These are phyloP conservation scores for Cheilosia urbana DNA, from an alignment of 2,888 invertebrate genomes.

Conservation along the genomic window DNA sequence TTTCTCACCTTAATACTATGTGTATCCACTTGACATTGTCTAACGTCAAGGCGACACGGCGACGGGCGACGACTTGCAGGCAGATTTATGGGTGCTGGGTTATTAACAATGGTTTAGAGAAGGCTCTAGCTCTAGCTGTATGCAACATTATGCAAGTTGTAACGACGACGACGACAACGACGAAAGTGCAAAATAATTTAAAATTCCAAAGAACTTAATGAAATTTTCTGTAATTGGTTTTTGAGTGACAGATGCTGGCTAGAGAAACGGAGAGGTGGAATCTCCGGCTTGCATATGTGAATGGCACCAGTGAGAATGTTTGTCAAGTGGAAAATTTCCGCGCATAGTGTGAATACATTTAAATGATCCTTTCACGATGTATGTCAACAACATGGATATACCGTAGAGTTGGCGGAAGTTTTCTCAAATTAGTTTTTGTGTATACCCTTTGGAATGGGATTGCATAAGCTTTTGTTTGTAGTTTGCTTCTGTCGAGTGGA, in stretches of 20 bases:
- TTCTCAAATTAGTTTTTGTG: constrained; percentile 2
- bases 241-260: constrained; percentile 57
- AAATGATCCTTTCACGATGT: constrained; percentile 19
- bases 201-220: constrained; percentile 71
- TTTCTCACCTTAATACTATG: constrained; percentile 58
- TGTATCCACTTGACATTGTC: constrained; percentile 56
- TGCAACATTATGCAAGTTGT: neutral
- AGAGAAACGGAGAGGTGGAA: constrained; percentile 29
- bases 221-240: constrained; percentile 70
- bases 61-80: constrained; percentile 57
- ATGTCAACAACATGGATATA: neutral
- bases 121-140: neutral
- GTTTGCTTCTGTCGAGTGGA: neutral
- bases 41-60: constrained; percentile 55
- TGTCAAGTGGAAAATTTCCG: constrained; percentile 45
- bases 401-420: neutral
- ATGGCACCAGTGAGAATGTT: constrained; percentile 21
- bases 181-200: constrained; percentile 66
- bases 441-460: neutral
- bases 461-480: neutral
- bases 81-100: constrained; percentile 57
- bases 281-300: constrained; percentile 21
- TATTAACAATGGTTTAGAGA: constrained; percentile 55
- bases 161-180: constrained; percentile 16
- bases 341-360: constrained; percentile 26